phyloP scores from a whole-genome alignment of 2,113 vertebrate species.

The Tretioscincus oriximinensis region DNA sequence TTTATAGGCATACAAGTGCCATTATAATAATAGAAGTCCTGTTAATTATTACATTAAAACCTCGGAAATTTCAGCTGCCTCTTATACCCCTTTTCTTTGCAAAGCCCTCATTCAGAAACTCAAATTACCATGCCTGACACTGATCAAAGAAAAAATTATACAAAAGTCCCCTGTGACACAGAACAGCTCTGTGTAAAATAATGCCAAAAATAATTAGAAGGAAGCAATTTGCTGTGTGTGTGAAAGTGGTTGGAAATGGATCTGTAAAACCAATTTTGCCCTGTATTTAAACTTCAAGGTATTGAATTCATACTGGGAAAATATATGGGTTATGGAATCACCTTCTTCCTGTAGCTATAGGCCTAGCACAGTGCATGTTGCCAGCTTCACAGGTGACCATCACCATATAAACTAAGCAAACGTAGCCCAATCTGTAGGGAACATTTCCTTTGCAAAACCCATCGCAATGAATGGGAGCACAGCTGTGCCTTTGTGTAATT shows the following conservation, averaged over 20 bases:
- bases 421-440: not conserved
- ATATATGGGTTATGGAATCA: conserved; percentile 36
- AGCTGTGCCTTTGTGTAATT: not conserved
- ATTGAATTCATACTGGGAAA: conserved; percentile 16
- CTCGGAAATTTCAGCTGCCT: not conserved
- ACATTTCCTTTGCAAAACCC: conserved; percentile 12
- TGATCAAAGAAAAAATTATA: conserved; percentile 55
- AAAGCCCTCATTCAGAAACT: conserved; percentile 52
- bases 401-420: conserved; percentile 5
- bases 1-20: not conserved
- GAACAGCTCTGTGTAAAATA: conserved; percentile 44
- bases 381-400: not conserved
- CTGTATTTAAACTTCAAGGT: conserved; percentile 23
- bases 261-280: conserved; percentile 56
- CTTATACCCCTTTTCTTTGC: conserved; percentile 24
- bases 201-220: conserved; percentile 66
- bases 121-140: conserved; percentile 57
- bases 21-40: conserved; percentile 3
- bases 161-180: conserved; percentile 41
- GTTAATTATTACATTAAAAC: conserved; percentile 25
- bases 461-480: not conserved
- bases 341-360: not conserved
- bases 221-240: conserved; percentile 53
- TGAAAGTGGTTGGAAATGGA: conserved; percentile 61
- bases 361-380: conserved; percentile 10